Conservation (phyloP, 2,888 invertebrate genomes). For the Eumacrocentrus americanus region DNA sequence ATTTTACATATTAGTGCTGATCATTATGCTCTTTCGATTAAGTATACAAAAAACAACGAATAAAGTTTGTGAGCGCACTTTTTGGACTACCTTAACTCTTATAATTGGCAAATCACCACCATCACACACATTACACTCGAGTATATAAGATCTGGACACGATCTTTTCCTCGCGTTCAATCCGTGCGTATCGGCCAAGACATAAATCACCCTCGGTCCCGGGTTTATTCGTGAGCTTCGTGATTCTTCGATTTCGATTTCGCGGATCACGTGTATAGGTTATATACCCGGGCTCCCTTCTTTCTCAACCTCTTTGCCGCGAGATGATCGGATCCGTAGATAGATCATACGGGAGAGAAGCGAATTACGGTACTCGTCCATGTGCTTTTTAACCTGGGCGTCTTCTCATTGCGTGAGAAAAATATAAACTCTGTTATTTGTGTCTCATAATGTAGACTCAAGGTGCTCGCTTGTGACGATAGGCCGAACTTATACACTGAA, state of each 20-base stretch:
- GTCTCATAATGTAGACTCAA: neutral
- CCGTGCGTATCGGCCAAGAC: conserved; percentile 33
- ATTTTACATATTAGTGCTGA: no score
- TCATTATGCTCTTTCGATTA: no score
- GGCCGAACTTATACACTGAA: no score
- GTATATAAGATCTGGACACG: no score
- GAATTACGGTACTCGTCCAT: conserved; percentile 21
- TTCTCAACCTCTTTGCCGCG: conserved; percentile 18
- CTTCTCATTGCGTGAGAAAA: conserved; percentile 21
- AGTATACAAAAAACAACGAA: no score
- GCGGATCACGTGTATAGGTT: conserved; percentile 35
- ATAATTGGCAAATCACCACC: neutral
- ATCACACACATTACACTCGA: neutral
- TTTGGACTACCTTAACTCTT: neutral
- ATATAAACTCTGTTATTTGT: conserved; percentile 1
- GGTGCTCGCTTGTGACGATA: neutral
- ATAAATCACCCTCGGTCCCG: conserved; percentile 33
- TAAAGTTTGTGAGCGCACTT: no score
- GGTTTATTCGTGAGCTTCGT: conserved; percentile 37
- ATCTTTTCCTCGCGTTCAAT: conserved; percentile 45
- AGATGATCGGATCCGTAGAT: conserved; percentile 36
- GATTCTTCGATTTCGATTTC: conserved; percentile 37
- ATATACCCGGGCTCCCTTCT: conserved; percentile 11
- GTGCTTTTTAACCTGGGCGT: conserved; percentile 9
- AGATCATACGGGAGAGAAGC: conserved; percentile 31